Conservation (phyloP, 2,888 invertebrate genomes). For the Epiperipatus broadwayi region DNA sequence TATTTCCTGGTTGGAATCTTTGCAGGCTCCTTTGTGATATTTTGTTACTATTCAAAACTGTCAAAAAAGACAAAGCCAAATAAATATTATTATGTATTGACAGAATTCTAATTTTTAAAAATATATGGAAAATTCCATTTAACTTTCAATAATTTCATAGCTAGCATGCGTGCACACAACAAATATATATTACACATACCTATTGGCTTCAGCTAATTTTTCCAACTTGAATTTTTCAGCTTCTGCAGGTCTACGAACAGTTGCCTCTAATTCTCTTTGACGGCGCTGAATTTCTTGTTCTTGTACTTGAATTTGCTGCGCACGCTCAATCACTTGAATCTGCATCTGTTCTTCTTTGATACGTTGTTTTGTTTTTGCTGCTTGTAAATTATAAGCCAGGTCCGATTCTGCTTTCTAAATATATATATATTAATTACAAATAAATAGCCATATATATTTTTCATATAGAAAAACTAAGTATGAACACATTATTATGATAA, state of each 20-base stretch:
- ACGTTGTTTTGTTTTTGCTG: conserved; percentile 82
- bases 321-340: conserved; percentile 61
- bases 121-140: background rate
- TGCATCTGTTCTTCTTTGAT: conserved; percentile 97
- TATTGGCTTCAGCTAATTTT: conserved; percentile 82
- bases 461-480: too few relatives aligned
- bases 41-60: too few relatives aligned
- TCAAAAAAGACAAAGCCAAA: too few relatives aligned
- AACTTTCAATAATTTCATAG: too few relatives aligned
- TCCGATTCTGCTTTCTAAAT: conserved; percentile 64
- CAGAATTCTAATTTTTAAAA: background rate
- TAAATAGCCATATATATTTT: too few relatives aligned
- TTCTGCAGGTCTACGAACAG: conserved; percentile 77
- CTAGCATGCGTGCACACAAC: too few relatives aligned
- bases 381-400: conserved; percentile 77
- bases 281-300: conserved; percentile 85
- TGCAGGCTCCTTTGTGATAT: too few relatives aligned
- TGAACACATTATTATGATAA: too few relatives aligned
- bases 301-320: conserved; percentile 81
- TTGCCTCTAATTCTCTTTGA: conserved; percentile 80
- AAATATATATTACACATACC: conserved; percentile 23
- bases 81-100: too few relatives aligned
- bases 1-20: too few relatives aligned
- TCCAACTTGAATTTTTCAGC: conserved; percentile 79
- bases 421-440: conserved; percentile 8